Base-by-base conservation (phyloP, 2,113 vertebrate species). In the Thunnus thynnus region DNA sequence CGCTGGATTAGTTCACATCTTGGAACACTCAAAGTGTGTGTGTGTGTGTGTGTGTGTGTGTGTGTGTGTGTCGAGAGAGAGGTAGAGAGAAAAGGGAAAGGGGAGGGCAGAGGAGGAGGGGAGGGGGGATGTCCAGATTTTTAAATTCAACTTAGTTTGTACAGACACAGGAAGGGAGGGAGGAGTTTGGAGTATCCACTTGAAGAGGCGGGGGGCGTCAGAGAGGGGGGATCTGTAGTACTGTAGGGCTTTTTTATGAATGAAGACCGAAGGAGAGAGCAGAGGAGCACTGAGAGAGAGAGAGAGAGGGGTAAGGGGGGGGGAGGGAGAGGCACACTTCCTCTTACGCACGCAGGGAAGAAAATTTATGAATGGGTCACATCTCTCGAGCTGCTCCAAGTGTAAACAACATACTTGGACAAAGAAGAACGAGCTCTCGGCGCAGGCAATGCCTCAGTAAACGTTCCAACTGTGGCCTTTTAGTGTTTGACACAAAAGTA, bases 1-100 rank as follows among this genome's bases (percentile, higher is more conserved):
- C 87, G 64, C 86, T 88, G 90, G 93, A 94, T 95, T 94, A 93
- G 90, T 91, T 85, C 89, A 94, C 94, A 95, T 94, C 93, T 94
- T 95, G 91, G 91, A 95, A 88, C 90, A 89, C 89, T 94, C 92
- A 93, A 30, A 48, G 64, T 63, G 79, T 75, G 78, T 84, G 78
- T 67, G 60, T 30, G 30, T 64, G 46, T 30, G 70, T 62, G 67
- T 86, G 67, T 86, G 85, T 60, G 74, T 63, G 64, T 76, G 81
- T 61, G 36, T 13, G 67, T 46, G 73, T 76, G 80, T 60, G 74
- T 12, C 27, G 48, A 57, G 20, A 77, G 56, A 77, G 68, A 75
- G 62, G 32, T 18, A 60, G 60, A 66, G 73, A 14, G 68, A 84
- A 72, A 62, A 61, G 54, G 65, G 48, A 71, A 47, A 61, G 56